Percentiles rank a stretch among this genome's conserved stretches.
These are phyloP conservation scores for Hypercompe scribonia DNA, from an alignment of 2,888 invertebrate genomes.

Conservation along the genomic window DNA sequence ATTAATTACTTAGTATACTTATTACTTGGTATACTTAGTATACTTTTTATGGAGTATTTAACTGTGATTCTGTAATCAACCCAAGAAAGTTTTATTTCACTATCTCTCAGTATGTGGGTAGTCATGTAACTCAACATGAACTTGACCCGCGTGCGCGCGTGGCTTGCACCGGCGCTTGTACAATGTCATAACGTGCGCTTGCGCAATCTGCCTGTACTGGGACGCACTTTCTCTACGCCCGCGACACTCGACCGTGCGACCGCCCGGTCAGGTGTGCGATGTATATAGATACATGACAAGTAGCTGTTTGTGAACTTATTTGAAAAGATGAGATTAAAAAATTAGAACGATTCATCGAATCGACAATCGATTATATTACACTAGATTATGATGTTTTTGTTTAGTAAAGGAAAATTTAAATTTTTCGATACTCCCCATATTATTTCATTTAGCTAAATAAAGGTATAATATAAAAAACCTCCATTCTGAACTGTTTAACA, in stretches of 20 bases:
- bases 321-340: not conserved
- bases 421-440: too few relatives aligned
- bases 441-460: too few relatives aligned
- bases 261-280: constrained; percentile 12
- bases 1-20: not conserved
- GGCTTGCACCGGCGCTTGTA: constrained; percentile 51
- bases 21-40: too few relatives aligned
- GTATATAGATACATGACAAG: constrained; percentile 3
- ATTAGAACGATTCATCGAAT: not conserved
- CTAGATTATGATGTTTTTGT: not conserved
- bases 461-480: too few relatives aligned
- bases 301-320: constrained; percentile 9
- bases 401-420: too few relatives aligned
- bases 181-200: constrained; percentile 50
- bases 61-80: not conserved
- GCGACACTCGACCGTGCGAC: constrained; percentile 8
- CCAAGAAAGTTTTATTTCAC: not conserved
- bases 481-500: too few relatives aligned
- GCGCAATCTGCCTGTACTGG: constrained; percentile 54
- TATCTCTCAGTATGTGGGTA: constrained; percentile 11
- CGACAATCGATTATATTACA: not conserved
- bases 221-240: constrained; percentile 59
- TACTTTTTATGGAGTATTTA: not conserved
- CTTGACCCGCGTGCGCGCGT: constrained; percentile 57
- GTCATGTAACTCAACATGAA: constrained; percentile 33